These are phyloP conservation scores for Chaetodon trifascialis DNA, from an alignment of 2,113 vertebrate genomes.

Conservation along the genomic window DNA sequence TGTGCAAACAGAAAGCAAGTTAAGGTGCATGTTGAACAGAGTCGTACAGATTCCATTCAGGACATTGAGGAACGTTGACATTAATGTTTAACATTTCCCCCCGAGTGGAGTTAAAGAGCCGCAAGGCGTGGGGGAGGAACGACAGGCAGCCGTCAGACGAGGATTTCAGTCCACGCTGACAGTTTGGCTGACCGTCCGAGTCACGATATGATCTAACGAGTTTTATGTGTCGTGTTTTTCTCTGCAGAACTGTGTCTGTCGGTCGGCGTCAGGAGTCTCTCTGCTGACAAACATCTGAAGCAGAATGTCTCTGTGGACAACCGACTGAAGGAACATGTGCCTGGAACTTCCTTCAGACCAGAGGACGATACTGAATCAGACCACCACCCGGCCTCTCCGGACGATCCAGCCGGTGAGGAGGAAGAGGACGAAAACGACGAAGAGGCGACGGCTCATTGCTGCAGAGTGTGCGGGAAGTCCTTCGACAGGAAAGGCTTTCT, in stretches of 20 bases:
- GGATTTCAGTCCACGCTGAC: neutral
- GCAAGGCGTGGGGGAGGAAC: too few species aligned
- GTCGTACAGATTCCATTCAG: too few species aligned
- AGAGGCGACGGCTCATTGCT: slow-evolving; percentile 23
- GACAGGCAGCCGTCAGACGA: too few species aligned
- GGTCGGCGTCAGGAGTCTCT: neutral
- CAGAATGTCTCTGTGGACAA: neutral
- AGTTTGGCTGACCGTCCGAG: too few species aligned
- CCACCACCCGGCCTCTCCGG: neutral
- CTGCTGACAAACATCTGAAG: slow-evolving; percentile 15
- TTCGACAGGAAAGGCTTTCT: slow-evolving; percentile 63
- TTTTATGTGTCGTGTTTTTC: neutral
- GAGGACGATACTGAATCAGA: slow-evolving; percentile 2
- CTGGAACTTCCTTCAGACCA: slow-evolving; percentile 8
- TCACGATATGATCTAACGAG: neutral
- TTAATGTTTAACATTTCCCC: too few species aligned
- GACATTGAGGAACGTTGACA: too few species aligned
- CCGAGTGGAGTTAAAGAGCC: too few species aligned
- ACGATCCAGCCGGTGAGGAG: neutral
- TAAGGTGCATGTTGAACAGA: too few species aligned
- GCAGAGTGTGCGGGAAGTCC: slow-evolving; percentile 64
- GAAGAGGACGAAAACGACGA: neutral
- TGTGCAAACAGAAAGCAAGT: too few species aligned
- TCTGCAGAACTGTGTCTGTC: slow-evolving; percentile 56
- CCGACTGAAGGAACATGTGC: slow-evolving; percentile 21